These are phyloP conservation scores for Digitonthophagus gazella DNA, from an alignment of 2,888 invertebrate species.

Conservation along the genomic window DNA sequence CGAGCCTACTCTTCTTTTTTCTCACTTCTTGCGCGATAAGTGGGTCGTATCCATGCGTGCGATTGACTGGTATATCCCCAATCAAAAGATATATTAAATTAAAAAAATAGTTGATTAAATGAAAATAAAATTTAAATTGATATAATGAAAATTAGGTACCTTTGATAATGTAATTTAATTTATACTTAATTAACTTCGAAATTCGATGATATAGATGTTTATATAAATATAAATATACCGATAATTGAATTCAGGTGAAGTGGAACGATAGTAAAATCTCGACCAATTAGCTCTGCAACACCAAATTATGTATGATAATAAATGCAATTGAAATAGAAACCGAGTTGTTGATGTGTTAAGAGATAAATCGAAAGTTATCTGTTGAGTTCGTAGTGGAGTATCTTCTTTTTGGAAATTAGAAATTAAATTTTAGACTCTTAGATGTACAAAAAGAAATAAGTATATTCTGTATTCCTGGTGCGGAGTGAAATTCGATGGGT, in stretches of 20 bases:
- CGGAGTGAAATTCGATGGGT: background rate
- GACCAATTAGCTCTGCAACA: background rate
- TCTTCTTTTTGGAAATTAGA: background rate
- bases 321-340: background rate
- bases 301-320: background rate
- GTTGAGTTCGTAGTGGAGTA: background rate
- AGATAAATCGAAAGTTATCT: background rate
- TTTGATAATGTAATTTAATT: background rate
- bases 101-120: too few relatives aligned
- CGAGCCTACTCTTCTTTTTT: background rate
- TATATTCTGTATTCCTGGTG: background rate
- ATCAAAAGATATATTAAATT: background rate
- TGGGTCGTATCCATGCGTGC: background rate
- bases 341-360: background rate
- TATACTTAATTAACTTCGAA: background rate
- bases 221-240: background rate
- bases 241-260: background rate
- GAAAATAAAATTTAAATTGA: too few relatives aligned
- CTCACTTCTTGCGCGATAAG: background rate
- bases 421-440: background rate
- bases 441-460: background rate
- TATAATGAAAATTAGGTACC: too few relatives aligned
- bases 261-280: background rate
- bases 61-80: background rate
- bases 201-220: background rate